Evolutionary conservation across 1,140 invertebrate species (phyloP).

Genomic region (Thalassaphorura encarpata): DNA sequence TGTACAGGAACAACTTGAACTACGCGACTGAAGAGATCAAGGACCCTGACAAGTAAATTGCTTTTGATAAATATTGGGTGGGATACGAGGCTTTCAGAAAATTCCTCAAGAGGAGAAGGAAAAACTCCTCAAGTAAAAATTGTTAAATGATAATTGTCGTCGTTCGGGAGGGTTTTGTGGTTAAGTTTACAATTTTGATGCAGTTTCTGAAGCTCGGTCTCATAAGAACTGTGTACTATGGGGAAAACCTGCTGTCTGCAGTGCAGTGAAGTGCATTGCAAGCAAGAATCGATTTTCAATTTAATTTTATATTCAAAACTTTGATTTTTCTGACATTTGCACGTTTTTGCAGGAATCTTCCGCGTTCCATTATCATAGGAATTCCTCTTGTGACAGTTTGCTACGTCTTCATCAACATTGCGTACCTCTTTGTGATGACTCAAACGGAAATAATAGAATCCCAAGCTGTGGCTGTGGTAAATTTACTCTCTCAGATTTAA

Average conservation of each 20-base stretch:
- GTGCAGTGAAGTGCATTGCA: no score
- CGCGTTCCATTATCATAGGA: constrained; percentile 89
- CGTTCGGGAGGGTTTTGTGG: no score
- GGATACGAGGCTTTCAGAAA: no score
- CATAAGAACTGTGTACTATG: no score
- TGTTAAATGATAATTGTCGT: no score
- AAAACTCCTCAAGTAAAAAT: no score
- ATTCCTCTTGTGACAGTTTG: constrained; percentile 91
- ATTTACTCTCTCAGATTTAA: constrained; percentile 32
- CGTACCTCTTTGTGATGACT: constrained; percentile 93
- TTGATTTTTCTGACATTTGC: no score
- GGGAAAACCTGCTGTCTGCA: no score
- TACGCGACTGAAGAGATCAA: constrained; percentile 99
- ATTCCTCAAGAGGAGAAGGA: no score
- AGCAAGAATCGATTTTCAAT: constrained; percentile 1
- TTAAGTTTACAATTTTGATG: no score
- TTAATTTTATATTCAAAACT: constrained; percentile 8
- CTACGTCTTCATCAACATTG: constrained; percentile 91
- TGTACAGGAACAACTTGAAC: constrained; percentile 77
- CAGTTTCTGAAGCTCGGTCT: no score
- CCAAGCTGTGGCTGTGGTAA: constrained; percentile 89
- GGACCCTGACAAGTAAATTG: constrained; percentile 84
- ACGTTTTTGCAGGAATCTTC: constrained; percentile 72
- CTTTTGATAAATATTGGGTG: no score
- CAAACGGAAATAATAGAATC: constrained; percentile 68